Conservation (phyloP, 2,113 vertebrate genomes). For the Paralichthys olivaceus region DNA sequence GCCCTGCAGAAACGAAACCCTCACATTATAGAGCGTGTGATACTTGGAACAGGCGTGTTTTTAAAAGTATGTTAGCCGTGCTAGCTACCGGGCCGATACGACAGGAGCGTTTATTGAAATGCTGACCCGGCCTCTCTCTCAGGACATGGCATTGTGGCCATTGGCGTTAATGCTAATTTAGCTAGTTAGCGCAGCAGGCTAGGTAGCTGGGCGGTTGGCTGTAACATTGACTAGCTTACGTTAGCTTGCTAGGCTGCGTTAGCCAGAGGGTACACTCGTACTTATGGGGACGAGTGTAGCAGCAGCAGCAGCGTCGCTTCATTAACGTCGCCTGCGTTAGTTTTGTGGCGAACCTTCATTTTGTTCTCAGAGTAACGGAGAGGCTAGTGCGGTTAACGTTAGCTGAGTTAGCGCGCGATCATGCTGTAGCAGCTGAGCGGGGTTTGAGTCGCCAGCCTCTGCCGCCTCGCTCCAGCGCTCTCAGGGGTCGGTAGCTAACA, state of each 20-base stretch:
- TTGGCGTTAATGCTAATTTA: slow-evolving; percentile 57
- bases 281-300: not conserved
- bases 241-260: slow-evolving; percentile 27
- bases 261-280: slow-evolving; percentile 5
- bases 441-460: not conserved
- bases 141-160: slow-evolving; percentile 53
- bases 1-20: slow-evolving; percentile 13
- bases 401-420: slow-evolving; percentile 24
- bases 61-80: not conserved
- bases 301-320: not conserved
- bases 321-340: not conserved
- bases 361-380: not conserved
- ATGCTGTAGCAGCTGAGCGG: slow-evolving; percentile 24
- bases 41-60: not conserved
- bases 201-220: slow-evolving; percentile 26
- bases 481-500: slow-evolving; percentile 35
- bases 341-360: not conserved
- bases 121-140: slow-evolving; percentile 27
- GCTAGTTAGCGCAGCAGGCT: slow-evolving; percentile 63
- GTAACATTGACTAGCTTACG: slow-evolving; percentile 16
- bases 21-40: not conserved
- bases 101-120: slow-evolving; percentile 4
- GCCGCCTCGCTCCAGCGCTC: slow-evolving; percentile 23
- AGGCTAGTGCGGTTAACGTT: not conserved
- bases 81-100: not conserved